Conservation (phyloP, 2,888 invertebrate species). For the Carcina quercana region DNA sequence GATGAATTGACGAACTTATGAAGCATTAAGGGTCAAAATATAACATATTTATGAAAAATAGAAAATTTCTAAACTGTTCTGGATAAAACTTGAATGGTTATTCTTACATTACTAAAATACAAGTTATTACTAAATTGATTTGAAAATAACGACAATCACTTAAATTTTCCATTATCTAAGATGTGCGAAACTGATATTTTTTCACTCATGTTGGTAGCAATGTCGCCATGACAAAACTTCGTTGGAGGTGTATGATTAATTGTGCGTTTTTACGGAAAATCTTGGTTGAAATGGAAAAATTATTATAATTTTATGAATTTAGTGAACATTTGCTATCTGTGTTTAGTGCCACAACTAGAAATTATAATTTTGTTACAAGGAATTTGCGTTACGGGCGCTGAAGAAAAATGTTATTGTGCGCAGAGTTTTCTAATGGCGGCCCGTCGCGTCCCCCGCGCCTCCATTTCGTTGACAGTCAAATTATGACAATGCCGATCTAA, state of each 20-base stretch:
- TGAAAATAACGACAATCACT: no score
- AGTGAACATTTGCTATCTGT: constrained; percentile 13
- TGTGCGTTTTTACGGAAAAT: constrained; percentile 29
- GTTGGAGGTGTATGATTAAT: constrained; percentile 47
- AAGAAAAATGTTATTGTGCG: constrained; percentile 69
- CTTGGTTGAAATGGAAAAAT: constrained; percentile 16
- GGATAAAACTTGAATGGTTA: no score
- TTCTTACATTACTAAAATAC: no score
- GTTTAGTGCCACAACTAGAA: constrained; percentile 8
- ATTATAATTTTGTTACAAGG: constrained; percentile 13
- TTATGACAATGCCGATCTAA: constrained; percentile 70
- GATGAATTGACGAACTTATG: no score
- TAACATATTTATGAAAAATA: no score
- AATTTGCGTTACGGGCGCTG: constrained; percentile 22
- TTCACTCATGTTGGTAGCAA: constrained; percentile 34
- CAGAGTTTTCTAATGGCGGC: constrained; percentile 77
- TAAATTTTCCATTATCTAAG: no score
- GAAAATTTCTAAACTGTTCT: no score
- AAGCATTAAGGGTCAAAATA: no score
- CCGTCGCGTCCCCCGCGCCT: constrained; percentile 80
- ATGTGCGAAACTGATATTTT: no score
- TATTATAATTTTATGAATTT: constrained; percentile 18
- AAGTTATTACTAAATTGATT: no score
- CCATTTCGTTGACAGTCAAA: constrained; percentile 78
- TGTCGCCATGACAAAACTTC: constrained; percentile 55